A percentile compares a stretch with the other conserved stretches of the same genome.
phyloP scores from a whole-genome alignment of 2,113 vertebrate species.

The Acanthisitta chloris region DNA sequence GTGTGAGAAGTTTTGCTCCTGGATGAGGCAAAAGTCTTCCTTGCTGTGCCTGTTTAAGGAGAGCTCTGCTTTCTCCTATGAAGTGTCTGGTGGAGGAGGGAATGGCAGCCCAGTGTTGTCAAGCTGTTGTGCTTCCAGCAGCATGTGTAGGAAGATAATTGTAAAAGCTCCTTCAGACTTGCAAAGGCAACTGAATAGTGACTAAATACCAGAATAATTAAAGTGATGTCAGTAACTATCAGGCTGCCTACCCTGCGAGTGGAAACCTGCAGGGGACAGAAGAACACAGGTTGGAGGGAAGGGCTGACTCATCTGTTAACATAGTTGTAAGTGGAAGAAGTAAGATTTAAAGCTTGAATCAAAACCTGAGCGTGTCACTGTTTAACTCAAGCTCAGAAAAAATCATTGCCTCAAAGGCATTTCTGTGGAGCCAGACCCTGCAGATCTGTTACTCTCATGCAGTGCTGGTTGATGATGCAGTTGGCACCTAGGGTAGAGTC shows the following conservation, averaged over 20 bases:
- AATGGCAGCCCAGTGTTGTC: background rate
- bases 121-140: background rate
- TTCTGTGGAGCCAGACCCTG: background rate
- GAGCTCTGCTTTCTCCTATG: background rate
- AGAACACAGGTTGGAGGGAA: background rate
- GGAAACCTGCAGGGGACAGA: background rate
- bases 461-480: background rate
- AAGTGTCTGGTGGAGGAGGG: background rate
- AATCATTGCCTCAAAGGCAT: background rate
- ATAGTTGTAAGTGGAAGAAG: background rate
- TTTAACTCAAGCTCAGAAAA: background rate
- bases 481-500: background rate
- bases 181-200: background rate
- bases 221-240: background rate
- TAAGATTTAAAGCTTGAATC: background rate
- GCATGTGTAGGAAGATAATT: background rate
- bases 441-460: background rate
- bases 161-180: background rate
- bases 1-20: background rate
- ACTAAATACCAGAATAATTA: background rate
- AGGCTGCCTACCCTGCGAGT: background rate
- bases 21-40: background rate
- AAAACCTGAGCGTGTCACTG: background rate
- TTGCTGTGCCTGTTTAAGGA: background rate
- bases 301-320: background rate